Conservation (phyloP, 2,888 invertebrate genomes). For the Lagria hirta region DNA sequence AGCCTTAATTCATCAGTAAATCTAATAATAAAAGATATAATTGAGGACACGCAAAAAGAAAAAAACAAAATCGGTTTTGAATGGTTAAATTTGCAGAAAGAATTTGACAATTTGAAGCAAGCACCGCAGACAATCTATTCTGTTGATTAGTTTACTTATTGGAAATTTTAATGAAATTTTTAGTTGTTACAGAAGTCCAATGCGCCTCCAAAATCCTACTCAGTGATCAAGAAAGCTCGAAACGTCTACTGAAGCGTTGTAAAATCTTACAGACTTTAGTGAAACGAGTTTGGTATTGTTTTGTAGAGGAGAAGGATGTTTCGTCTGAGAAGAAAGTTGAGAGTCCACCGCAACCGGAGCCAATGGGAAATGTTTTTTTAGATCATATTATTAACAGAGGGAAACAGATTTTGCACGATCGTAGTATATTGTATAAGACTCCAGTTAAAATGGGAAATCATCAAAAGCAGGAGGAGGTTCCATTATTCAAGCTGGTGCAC, state of each 20-base stretch:
- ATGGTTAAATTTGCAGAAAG: no score
- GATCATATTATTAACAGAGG: constrained; percentile 42
- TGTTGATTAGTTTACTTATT: constrained; percentile 3
- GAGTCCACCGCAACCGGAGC: background rate
- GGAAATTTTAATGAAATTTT: constrained; percentile 5
- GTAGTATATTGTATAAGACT: constrained; percentile 46
- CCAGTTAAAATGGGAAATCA: constrained; percentile 29
- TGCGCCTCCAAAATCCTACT: constrained; percentile 35
- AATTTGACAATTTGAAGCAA: no score
- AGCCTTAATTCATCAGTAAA: no score
- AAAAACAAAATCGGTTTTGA: no score
- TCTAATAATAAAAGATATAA: no score
- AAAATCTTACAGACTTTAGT: constrained; percentile 39
- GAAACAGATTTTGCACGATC: constrained; percentile 44
- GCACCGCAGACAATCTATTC: no score
- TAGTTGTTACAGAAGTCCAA: constrained; percentile 42
- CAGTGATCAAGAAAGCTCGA: constrained; percentile 26
- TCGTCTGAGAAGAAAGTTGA: constrained; percentile 2
- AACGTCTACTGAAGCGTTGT: constrained; percentile 43
- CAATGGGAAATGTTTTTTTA: constrained; percentile 31
- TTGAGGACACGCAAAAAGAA: no score
- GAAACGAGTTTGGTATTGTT: constrained; percentile 37
- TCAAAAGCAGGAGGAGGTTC: constrained; percentile 21
- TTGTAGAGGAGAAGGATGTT: constrained; percentile 31
- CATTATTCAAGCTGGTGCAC: constrained; percentile 31